phyloP scores from a whole-genome alignment of 2,113 vertebrate genomes.

The Acinonyx jubatus region DNA sequence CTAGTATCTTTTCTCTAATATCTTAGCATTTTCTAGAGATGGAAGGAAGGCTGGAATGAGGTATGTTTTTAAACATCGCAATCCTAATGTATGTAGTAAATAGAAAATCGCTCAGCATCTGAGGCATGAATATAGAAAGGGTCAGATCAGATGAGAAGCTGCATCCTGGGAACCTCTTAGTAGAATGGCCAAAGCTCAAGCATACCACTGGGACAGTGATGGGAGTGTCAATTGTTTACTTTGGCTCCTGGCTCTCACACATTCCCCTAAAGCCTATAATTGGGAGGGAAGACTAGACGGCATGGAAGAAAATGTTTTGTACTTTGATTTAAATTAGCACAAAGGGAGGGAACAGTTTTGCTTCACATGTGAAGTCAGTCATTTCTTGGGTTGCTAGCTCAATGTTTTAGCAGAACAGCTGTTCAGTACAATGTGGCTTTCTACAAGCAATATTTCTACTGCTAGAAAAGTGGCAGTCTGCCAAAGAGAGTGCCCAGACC shows the following conservation, averaged over 20 bases:
- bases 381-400: slow-evolving; percentile 79
- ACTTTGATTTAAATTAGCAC: slow-evolving; percentile 76
- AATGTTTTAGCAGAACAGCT: slow-evolving; percentile 81
- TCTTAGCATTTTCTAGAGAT: background rate
- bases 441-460: slow-evolving; percentile 78
- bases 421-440: slow-evolving; percentile 79
- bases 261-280: background rate
- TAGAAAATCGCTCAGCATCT: background rate
- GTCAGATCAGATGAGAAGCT: background rate
- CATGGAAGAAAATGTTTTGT: slow-evolving; percentile 46
- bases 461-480: slow-evolving; percentile 79
- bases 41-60: background rate
- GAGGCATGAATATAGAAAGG: background rate
- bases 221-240: background rate
- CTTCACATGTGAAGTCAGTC: slow-evolving; percentile 78
- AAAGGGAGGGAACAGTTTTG: slow-evolving; percentile 71
- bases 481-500: slow-evolving; percentile 82
- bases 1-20: background rate
- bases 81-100: background rate
- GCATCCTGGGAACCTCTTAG: no score
- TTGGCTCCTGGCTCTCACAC: fast-evolving
- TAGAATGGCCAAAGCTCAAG: background rate
- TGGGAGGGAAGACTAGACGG: slow-evolving; percentile 46
- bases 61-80: background rate
- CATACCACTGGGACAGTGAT: background rate